A percentile compares a stretch with the other conserved stretches of the same genome.
phyloP scores from a whole-genome alignment of 2,797 vertebrate genomes.

The Pterois miles region DNA sequence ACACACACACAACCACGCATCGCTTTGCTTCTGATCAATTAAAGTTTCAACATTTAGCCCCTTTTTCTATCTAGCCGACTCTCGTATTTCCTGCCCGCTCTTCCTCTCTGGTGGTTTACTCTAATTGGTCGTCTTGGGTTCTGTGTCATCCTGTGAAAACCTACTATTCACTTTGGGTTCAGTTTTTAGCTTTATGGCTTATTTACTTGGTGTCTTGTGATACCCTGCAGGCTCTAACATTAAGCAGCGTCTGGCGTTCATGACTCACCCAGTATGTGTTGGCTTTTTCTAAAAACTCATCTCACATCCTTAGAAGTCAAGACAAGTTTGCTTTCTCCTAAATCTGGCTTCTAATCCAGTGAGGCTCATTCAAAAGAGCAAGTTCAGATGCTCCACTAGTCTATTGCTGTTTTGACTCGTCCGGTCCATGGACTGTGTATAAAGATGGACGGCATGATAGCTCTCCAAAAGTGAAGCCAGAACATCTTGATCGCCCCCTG shows the following conservation, averaged over 20 bases:
- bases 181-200: slow-evolving; percentile 31
- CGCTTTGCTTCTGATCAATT: slow-evolving; percentile 68
- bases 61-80: slow-evolving; percentile 26
- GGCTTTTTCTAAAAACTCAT: background rate
- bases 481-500: no score
- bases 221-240: slow-evolving; percentile 11
- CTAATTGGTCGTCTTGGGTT: slow-evolving; percentile 67
- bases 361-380: background rate
- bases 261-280: slow-evolving; percentile 22
- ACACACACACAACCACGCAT: slow-evolving; percentile 38
- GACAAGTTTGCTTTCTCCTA: slow-evolving; percentile 4
- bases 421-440: background rate
- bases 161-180: slow-evolving; percentile 38
- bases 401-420: background rate
- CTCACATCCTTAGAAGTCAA: background rate
- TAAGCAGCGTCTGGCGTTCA: slow-evolving; percentile 15
- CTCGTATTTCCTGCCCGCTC: slow-evolving; percentile 25
- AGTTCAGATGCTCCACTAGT: background rate
- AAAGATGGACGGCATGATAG: no score
- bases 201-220: slow-evolving; percentile 20
- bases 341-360: slow-evolving; percentile 11
- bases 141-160: slow-evolving; percentile 23
- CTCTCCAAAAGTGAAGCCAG: no score
- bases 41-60: slow-evolving; percentile 59
- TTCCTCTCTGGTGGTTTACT: slow-evolving; percentile 40